phyloP scores from a whole-genome alignment of 2,113 vertebrate genomes.

The Stigmatopora nigra region DNA sequence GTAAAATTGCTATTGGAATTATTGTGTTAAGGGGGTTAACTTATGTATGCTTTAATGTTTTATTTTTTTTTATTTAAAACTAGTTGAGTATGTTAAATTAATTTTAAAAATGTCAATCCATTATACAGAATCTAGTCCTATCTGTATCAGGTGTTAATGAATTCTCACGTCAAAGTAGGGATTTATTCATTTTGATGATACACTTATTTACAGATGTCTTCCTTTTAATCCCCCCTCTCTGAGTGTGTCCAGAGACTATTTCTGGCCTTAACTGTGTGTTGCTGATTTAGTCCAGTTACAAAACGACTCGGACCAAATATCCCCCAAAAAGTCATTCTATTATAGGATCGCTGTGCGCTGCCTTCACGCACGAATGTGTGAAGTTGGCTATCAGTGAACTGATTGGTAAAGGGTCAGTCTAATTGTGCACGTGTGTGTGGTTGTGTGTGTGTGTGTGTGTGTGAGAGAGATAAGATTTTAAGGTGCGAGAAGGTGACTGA shows the following conservation, averaged over 20 bases:
- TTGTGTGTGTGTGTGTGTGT: slow-evolving; percentile 26
- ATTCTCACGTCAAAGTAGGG: slow-evolving; percentile 59
- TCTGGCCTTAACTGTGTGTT: background rate
- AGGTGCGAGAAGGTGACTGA: slow-evolving; percentile 28
- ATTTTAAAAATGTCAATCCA: no score
- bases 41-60: no score
- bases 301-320: background rate
- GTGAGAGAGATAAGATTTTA: slow-evolving; percentile 41
- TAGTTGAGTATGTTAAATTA: no score
- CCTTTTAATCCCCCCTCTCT: no score
- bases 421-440: slow-evolving; percentile 21
- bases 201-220: no score
- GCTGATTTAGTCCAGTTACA: background rate
- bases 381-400: slow-evolving; percentile 55
- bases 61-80: no score
- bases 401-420: slow-evolving; percentile 27
- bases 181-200: slow-evolving; percentile 60
- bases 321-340: background rate
- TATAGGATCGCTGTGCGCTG: slow-evolving; percentile 17
- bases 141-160: slow-evolving; percentile 60
- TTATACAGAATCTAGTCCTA: slow-evolving; percentile 55
- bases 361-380: slow-evolving; percentile 35
- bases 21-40: no score
- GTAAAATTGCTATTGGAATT: slow-evolving; percentile 9
- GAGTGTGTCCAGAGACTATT: background rate